Percentiles rank a stretch among this genome's conserved stretches.
These are phyloP conservation scores for Pemphigus obesinymphae DNA, from an alignment of 1,140 invertebrate genomes.

Conservation along the genomic window DNA sequence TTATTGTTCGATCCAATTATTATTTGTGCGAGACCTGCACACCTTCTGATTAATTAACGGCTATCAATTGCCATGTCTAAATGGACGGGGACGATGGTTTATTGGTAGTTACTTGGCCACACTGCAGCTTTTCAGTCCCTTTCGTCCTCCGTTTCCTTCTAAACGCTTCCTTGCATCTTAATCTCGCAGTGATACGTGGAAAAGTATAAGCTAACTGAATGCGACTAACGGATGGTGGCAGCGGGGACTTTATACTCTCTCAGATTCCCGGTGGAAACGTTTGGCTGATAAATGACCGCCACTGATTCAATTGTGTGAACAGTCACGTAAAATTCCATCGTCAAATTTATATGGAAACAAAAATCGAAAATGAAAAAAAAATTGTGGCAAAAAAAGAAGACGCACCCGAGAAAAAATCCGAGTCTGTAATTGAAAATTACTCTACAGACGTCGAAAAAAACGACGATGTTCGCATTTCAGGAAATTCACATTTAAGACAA, in stretches of 20 bases:
- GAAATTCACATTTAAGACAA: too few species aligned
- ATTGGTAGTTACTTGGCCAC: neutral
- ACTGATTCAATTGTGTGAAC: neutral
- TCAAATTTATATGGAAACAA: neutral
- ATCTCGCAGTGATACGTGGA: neutral
- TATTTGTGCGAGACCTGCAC: conserved; percentile 43
- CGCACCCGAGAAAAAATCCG: too few species aligned
- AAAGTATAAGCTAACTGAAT: neutral
- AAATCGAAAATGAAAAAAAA: neutral
- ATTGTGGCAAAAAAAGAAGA: neutral
- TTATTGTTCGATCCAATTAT: neutral
- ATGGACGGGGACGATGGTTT: neutral
- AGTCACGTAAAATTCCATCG: neutral
- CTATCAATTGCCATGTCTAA: neutral
- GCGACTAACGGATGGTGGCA: too few species aligned
- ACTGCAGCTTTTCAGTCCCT: neutral
- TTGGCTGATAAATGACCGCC: neutral
- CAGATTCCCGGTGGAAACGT: neutral
- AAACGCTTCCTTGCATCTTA: neutral
- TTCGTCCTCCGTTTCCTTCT: neutral
- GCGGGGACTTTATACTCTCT: neutral
- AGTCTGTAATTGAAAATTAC: too few species aligned
- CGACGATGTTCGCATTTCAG: too few species aligned
- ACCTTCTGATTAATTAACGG: conserved; percentile 10
- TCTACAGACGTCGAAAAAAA: too few species aligned